Base-by-base conservation (phyloP, 2,888 invertebrate species). In the Seira sanloemensis region DNA sequence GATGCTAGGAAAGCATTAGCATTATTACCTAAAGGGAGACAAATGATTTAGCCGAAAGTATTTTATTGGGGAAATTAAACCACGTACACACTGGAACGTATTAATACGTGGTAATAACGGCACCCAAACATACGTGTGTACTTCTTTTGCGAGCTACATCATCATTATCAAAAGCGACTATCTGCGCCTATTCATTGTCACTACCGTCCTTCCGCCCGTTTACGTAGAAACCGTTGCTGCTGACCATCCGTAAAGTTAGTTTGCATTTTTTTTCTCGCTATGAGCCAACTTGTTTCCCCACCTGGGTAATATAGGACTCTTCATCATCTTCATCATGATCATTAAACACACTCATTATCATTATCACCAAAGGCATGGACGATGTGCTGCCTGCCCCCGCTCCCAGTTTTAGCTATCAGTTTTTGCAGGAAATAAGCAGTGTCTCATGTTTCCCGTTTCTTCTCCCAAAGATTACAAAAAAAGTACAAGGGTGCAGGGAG, bases 81-180 rank as follows among this genome's bases (percentile, higher is more conserved):
- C 83, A 83, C 83, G 83, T 83, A 83, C 84, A 46, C 84, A 46
- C 84, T 84, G 84, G 84, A 84, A 78, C 65, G 54, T 65, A 66
- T 50, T 78, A 62, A 62, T 62, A 67, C 58, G 25, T 54, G 78
- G 62, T 62, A 62, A 62, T 62, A 82, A 82, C 77, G 82, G 82
- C 50, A 82, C 77, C 46, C 66, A n/a, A n/a, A n/a, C n/a, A 58
- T 74, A 67, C 37, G 37, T 74, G 7, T 27, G 67, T 66, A 27
- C 2, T 58, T 37, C n/a, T n/a, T n/a, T 27, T 66, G 54, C 24
- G 50, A 62, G n/a, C 21, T 50, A 54, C 67, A 7, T 62, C 54
- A 54, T 16, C 46, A 18, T 71, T 71, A 76, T 77, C 77, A 72
- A 67, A 82, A 82, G 72, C 75, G 81, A 71, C 75, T 82, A 82